Conservation (phyloP, 2,113 vertebrate genomes). For the Cyprinus carpio region DNA sequence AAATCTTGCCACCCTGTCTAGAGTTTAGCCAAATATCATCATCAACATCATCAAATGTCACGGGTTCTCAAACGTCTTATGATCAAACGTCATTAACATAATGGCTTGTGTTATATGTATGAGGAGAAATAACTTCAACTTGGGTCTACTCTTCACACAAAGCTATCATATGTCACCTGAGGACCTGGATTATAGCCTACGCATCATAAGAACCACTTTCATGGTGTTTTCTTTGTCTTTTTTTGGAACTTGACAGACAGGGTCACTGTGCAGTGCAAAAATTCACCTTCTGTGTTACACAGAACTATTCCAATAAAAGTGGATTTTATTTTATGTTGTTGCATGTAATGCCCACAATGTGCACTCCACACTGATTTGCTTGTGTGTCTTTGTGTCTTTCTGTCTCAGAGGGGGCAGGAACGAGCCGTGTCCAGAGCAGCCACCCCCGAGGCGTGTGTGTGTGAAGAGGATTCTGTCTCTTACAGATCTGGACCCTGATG, state of each 20-base stretch:
- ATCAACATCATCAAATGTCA: neutral
- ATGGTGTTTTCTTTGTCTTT: neutral
- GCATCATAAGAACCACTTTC: no score
- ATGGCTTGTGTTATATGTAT: no score
- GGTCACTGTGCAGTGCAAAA: neutral
- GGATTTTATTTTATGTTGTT: neutral
- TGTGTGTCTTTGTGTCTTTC: neutral
- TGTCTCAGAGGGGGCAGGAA: constrained; percentile 79
- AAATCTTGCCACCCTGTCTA: neutral
- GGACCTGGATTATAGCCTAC: neutral
- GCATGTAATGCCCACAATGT: neutral
- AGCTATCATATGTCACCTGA: neutral
- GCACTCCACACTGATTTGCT: neutral
- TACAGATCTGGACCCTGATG: constrained; percentile 86
- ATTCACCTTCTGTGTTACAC: neutral
- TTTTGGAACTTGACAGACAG: neutral
- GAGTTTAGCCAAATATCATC: neutral
- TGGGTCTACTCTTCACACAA: neutral
- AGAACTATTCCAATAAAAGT: neutral
- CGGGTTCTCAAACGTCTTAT: neutral
- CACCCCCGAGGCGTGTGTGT: constrained; percentile 80
- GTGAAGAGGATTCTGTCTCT: constrained; percentile 81
- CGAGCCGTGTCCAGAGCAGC: constrained; percentile 84
- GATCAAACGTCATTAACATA: no score
- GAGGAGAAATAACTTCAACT: neutral